Evolutionary conservation across 2,113 vertebrate genomes (phyloP), one percentile per base, ranked within the genome.

Genomic region (Leptocoma aspasia): DNA sequence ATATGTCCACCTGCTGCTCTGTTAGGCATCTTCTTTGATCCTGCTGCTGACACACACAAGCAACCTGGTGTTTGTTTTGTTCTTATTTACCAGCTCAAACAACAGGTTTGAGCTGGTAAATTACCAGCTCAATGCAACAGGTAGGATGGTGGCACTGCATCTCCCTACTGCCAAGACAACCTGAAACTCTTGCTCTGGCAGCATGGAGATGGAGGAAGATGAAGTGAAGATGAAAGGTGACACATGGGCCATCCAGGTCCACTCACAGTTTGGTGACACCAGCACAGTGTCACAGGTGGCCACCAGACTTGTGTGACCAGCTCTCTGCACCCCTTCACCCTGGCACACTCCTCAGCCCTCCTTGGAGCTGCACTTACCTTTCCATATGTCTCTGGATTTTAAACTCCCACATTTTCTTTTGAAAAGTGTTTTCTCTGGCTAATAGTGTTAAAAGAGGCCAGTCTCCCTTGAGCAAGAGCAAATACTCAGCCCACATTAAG

Each of bases 1-100:
- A 70, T 92, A 56, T 28, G 44, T 92, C 71, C 92, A 94, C 50
- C 83, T 96, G 93, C 52, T 78, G 76, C 73, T 75, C 63, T 85
- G 72, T 79, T 47, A 71, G 70, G 33, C 53, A 76, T 77, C 42
- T 52, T 69, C 61, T 92, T 94, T 82, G 86, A 56, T 93, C 84
- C n/a, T 86, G 60, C 45, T 3, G 3, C 57, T 90, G 73, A 33
- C 31, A 82, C 8, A 42, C 61, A 76, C 35, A 72, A 64, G 81
- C 61, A 93, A 66, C 28, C 18, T 5, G 1, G 7, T 60, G 39
- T 61, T 92, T 57, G 45, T 82, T 92, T 89, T 75, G 39, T 14
- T 88, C 65, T 63, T 87, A 37, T 64, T 89, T 89, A 87, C 49
- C 37, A 50, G 41, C 16, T 79, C 50, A 68, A 82, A 76, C 28